Evolutionary conservation across 2,113 vertebrate genomes (phyloP).

Genomic region (Antigone vipio): DNA sequence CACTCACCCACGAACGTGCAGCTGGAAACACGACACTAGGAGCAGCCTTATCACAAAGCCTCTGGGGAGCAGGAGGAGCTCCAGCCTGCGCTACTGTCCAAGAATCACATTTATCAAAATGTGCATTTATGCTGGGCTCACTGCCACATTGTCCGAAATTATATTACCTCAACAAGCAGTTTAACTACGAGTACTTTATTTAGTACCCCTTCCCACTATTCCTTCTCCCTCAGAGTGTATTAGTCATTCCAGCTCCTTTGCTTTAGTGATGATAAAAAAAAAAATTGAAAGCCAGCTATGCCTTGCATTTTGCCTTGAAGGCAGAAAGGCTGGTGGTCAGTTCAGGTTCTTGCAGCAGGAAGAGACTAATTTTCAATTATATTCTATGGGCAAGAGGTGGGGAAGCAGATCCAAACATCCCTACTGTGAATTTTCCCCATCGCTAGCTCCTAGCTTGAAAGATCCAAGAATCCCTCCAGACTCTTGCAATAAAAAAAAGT

Average conservation of each 20-base stretch:
- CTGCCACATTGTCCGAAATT: neutral
- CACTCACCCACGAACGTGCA: accelerated
- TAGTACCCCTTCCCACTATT: neutral
- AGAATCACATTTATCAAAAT: neutral
- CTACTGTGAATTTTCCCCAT: neutral
- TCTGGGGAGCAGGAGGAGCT: neutral
- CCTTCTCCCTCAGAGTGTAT: neutral
- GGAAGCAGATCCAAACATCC: neutral
- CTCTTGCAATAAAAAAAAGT: neutral
- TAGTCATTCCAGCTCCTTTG: neutral
- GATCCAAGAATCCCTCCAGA: neutral
- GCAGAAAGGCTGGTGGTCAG: neutral
- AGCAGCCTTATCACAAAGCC: neutral
- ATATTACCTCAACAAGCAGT: constrained; percentile 17
- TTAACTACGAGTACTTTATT: neutral
- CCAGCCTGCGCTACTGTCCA: neutral
- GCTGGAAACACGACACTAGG: neutral
- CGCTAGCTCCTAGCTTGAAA: neutral
- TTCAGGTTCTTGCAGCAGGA: neutral
- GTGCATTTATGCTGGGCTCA: neutral
- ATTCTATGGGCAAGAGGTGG: neutral
- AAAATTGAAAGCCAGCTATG: neutral
- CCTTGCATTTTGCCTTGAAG: neutral
- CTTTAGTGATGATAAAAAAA: neutral
- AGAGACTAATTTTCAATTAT: neutral